phyloP scores from a whole-genome alignment of 2,797 vertebrate genomes.

The Acestrorhynchus altus region DNA sequence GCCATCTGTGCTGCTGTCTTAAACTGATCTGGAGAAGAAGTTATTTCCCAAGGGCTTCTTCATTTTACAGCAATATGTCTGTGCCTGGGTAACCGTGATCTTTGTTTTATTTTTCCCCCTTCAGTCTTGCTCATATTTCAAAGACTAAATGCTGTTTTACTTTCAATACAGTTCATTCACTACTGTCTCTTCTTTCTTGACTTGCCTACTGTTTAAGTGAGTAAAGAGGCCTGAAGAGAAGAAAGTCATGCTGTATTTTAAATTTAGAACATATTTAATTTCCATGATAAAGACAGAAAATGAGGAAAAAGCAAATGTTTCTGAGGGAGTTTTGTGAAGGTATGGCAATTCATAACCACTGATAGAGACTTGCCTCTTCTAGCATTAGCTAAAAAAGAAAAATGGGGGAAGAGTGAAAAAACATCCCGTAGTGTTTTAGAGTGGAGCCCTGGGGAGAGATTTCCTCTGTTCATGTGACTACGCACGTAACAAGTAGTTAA shows the following conservation, averaged over 20 bases:
- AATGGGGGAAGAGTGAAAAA: conserved; percentile 27
- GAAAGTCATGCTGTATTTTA: conserved; percentile 46
- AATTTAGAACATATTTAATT: conserved; percentile 50
- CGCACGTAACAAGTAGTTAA: conserved; percentile 69
- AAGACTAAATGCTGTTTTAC: conserved; percentile 54
- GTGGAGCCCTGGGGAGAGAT: conserved; percentile 64
- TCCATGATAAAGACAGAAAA: conserved; percentile 52
- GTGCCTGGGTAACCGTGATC: conserved; percentile 51
- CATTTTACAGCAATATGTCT: conserved; percentile 67
- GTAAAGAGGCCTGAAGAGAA: conserved; percentile 19
- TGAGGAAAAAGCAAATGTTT: conserved; percentile 38
- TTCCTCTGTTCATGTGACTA: conserved; percentile 65
- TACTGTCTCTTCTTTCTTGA: conserved; percentile 36
- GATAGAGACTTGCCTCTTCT: conserved; percentile 58
- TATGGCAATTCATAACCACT: conserved; percentile 59
- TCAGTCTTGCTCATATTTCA: conserved; percentile 53
- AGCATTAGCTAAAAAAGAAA: conserved; percentile 27
- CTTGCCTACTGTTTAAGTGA: conserved; percentile 37
- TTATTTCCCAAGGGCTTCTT: conserved; percentile 67
- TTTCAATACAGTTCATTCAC: conserved; percentile 59
- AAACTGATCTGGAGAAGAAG: conserved; percentile 63
- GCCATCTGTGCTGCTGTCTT: conserved; percentile 69
- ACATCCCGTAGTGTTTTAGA: conserved; percentile 56
- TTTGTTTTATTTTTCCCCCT: conserved; percentile 25
- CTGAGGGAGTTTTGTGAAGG: conserved; percentile 60